Percentiles rank a stretch among this genome's conserved stretches.
These are phyloP conservation scores for Mamestra brassicae DNA, from an alignment of 2,888 invertebrate species.

Conservation along the genomic window DNA sequence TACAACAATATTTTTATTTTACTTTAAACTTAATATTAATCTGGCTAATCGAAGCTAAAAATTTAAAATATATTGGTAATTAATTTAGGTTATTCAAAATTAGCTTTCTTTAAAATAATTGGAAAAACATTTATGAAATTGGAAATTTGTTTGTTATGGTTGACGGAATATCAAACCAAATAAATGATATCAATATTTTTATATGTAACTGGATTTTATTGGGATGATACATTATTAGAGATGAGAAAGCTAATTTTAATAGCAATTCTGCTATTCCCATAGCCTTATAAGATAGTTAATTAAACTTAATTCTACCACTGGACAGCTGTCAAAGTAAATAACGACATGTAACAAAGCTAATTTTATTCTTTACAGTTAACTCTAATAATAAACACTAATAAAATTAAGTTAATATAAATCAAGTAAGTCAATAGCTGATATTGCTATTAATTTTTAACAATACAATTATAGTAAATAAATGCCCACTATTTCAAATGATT, in stretches of 20 bases:
- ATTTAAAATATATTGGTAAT: slow-evolving; percentile 18
- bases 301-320: slow-evolving; percentile 21
- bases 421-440: neutral
- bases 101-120: slow-evolving; percentile 9
- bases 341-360: slow-evolving; percentile 16
- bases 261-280: slow-evolving; percentile 16
- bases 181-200: neutral
- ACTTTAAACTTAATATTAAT: slow-evolving; percentile 47
- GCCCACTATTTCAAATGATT: slow-evolving; percentile 16
- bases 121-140: neutral
- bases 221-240: neutral
- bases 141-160: neutral
- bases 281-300: neutral
- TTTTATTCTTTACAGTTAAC: slow-evolving; percentile 31
- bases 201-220: neutral
- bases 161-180: neutral
- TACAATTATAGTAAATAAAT: slow-evolving; percentile 27
- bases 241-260: slow-evolving; percentile 44
- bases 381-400: neutral
- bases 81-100: slow-evolving; percentile 27
- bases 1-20: slow-evolving; percentile 54
- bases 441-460: neutral
- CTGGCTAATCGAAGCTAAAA: slow-evolving; percentile 56
- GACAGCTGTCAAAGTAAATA: slow-evolving; percentile 33
- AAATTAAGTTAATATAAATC: slow-evolving; percentile 2